Evolutionary conservation across 2,888 invertebrate genomes (phyloP), one percentile per base, ranked within the genome.

Genomic region (Patella caerulea): DNA sequence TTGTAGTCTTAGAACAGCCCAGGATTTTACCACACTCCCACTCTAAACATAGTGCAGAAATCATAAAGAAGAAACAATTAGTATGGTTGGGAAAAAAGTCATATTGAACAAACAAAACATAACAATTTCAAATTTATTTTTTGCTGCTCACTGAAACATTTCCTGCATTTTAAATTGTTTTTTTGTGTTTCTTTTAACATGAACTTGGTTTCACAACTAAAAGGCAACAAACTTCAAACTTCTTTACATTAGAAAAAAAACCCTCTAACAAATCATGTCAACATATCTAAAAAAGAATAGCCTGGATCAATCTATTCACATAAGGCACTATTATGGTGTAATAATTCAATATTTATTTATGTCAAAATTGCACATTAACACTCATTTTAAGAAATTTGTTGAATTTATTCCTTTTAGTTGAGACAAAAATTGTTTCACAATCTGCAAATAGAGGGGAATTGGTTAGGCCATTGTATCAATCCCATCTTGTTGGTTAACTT

Each of bases 31-130:
- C 72, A 73, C 73, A 73, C 52, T 24, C 73, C 45, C 19, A 65
- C 19, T 73, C 52, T 53, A 73, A 53, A 55, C 15, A 52, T 73
- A 73, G 53, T 73, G 73, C 55, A 54, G 55, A 75, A 70, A 75
- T 59, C 69, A 69, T 70, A 75, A 75, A 70, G 53, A 75, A 75
- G 45, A 59, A 45, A 59, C 14, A 17, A 75, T 71, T 75, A 71
- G 53, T 74, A 52, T 69, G 69, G 52, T 71, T 53, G 29, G 55
- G 15, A 54, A 75, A 71, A 34, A 70, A 29, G 53, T 24, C 2
- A 54, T 15, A 70, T n/a, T 24, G 15, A 65, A 45, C 34, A 65
- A 59, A 74, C 65, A 59, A 65, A 59, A 73, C 34, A 73, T 11
- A 73, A 73, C 59, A 55, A 19, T 45, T 45, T 45, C 9, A 45